Base-by-base conservation (phyloP, 1,140 invertebrate genomes). In the Drosophila ananassae region DNA sequence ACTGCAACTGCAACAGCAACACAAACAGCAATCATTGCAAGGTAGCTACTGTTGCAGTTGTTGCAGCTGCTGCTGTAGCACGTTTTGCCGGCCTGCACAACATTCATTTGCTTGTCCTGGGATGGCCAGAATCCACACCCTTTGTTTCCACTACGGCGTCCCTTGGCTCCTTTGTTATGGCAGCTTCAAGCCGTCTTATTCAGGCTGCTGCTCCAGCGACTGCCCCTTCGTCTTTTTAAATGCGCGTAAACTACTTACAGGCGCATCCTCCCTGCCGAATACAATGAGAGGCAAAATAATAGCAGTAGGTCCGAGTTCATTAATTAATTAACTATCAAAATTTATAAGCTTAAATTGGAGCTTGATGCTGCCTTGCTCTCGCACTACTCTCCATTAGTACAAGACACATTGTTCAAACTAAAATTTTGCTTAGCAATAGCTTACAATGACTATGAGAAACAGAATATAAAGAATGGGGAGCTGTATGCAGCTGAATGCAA, bases 221-320 rank as follows among this genome's bases (percentile, higher is more conserved):
- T 32, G 32, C 28, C 34, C 54, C 47, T 56, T 39, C 44, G 51
- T 66, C 66, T 56, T 82, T 63, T 89, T 89, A 77, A 87, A 83
- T 89, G 83, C 75, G 76, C 79, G 75, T 87, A 87, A 87, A 87
- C 83, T 87, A 89, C 83, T 87, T 89, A 89, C 57, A 52, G 66
- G 48, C 54, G 60, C 83, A 73, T 77, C 73, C 63, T 67, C 50
- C 61, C 22, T 30, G n/a, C 17, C 25, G 24, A 44, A 52, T 25
- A 66, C 63, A 64, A 67, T 52, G 28, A 6, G 7, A 17, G 28
- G 22, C 10, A 21, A 32, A 63, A 21, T 2, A 44, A 64, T 64
- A 52, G 46, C 7, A 51, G 12, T 12, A 10, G 5, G 12, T 2
- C 3, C 7, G 8, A 9, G 17, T 17, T 24, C 2, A 28, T 44